Percentiles rank a stretch among this genome's conserved stretches.
phyloP scores from a whole-genome alignment of 2,113 vertebrate species.

The Turdus rufiventris region DNA sequence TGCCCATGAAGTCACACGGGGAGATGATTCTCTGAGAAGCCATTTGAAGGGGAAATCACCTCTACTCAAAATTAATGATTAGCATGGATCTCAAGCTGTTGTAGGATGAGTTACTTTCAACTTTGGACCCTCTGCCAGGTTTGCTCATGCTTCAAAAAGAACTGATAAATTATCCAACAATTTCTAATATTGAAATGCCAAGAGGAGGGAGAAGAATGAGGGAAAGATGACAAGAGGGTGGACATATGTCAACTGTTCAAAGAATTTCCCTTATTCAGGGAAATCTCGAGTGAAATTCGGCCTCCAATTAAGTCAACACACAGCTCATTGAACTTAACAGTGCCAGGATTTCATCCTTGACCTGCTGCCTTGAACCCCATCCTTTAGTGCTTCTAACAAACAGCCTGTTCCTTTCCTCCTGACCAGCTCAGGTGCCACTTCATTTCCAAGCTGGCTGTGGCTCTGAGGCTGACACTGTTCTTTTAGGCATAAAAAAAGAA shows the following conservation, averaged over 20 bases:
- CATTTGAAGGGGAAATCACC: not conserved
- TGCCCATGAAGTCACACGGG: not conserved
- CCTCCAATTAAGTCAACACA: not conserved
- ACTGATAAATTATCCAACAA: conserved; percentile 21
- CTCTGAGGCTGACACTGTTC: not conserved
- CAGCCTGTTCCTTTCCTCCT: not conserved
- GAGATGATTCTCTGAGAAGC: not conserved
- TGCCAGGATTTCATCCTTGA: not conserved
- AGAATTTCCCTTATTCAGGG: conserved; percentile 19
- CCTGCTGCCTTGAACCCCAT: not conserved
- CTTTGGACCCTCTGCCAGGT: conserved; percentile 6
- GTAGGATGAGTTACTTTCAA: not conserved
- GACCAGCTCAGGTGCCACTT: not conserved
- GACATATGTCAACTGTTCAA: not conserved
- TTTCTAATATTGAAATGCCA: conserved; percentile 40
- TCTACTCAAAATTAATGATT: not conserved
- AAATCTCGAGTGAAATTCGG: conserved; percentile 20
- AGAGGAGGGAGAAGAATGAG: not conserved
- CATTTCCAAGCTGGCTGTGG: not conserved
- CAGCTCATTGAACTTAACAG: not conserved
- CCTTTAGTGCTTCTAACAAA: not conserved
- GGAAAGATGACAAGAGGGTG: not conserved
- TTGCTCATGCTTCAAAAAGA: conserved; percentile 13
- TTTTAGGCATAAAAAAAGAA: not conserved
- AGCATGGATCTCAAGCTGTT: not conserved